A percentile compares a stretch with the other conserved stretches of the same genome.
Conservation (phyloP, 1,140 invertebrate genomes). For the Neodiprion virginianus region DNA sequence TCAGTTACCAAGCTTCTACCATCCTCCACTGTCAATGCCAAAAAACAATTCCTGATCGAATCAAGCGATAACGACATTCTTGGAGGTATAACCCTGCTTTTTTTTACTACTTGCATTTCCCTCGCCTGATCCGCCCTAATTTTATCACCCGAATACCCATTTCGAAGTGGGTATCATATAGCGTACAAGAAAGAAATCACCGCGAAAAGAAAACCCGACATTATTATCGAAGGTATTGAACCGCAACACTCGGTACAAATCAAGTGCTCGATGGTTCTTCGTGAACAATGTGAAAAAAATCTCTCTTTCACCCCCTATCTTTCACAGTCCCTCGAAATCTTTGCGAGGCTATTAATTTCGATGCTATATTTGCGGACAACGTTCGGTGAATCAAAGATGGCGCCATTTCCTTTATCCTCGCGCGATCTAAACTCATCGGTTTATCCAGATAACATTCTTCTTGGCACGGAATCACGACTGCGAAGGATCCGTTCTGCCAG, state of each 20-base stretch:
- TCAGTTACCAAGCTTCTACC: constrained; percentile 34
- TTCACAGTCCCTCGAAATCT: background rate
- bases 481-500: constrained; percentile 66
- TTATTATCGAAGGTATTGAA: background rate
- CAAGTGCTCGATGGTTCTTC: background rate
- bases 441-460: constrained; percentile 55
- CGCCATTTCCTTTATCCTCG: background rate
- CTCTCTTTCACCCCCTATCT: background rate
- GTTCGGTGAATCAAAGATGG: too few species aligned
- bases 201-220: background rate
- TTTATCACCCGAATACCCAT: background rate
- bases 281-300: background rate
- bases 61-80: constrained; percentile 72
- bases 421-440: background rate
- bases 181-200: background rate
- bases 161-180: background rate
- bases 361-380: background rate
- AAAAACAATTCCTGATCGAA: constrained; percentile 58
- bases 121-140: background rate
- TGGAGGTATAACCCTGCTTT: constrained; percentile 50
- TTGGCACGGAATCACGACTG: constrained; percentile 67
- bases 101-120: constrained; percentile 12
- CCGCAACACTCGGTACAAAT: too few species aligned
- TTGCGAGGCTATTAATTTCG: background rate
- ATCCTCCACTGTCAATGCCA: constrained; percentile 17